Evolutionary conservation across 2,113 vertebrate genomes (phyloP).

Genomic region (Ceratotherium simum): DNA sequence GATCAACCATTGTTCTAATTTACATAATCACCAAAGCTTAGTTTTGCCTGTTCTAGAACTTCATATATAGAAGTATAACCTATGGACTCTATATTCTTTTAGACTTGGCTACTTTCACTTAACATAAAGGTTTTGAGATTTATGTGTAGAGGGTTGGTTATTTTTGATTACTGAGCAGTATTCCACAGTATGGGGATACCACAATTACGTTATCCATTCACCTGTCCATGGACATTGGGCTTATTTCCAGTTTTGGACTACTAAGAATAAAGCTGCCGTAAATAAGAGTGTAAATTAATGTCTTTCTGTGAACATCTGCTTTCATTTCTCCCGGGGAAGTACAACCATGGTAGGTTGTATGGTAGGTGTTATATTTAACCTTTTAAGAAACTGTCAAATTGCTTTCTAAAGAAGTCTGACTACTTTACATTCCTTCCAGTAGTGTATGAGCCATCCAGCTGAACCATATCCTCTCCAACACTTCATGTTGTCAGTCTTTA

Average conservation of each 20-base stretch:
- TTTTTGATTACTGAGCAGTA: neutral
- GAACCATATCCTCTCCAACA: neutral
- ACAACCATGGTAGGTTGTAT: neutral
- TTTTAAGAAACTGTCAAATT: neutral
- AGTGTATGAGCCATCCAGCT: neutral
- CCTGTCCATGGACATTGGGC: neutral
- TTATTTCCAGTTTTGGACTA: neutral
- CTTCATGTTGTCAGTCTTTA: no score
- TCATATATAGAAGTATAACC: neutral
- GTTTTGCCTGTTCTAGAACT: neutral
- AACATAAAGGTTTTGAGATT: neutral
- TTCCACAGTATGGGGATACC: no score
- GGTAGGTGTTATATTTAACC: neutral
- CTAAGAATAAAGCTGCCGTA: neutral
- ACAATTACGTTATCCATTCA: neutral
- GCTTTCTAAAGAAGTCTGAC: neutral
- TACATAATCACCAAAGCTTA: neutral
- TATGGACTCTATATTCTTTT: neutral
- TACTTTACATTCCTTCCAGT: neutral
- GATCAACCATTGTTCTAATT: neutral
- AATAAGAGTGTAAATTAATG: neutral
- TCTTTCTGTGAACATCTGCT: neutral
- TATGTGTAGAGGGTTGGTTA: neutral
- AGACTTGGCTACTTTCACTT: neutral
- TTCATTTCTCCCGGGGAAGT: neutral